phyloP scores from a whole-genome alignment of 2,797 vertebrate genomes.

The Notamacropus eugenii region DNA sequence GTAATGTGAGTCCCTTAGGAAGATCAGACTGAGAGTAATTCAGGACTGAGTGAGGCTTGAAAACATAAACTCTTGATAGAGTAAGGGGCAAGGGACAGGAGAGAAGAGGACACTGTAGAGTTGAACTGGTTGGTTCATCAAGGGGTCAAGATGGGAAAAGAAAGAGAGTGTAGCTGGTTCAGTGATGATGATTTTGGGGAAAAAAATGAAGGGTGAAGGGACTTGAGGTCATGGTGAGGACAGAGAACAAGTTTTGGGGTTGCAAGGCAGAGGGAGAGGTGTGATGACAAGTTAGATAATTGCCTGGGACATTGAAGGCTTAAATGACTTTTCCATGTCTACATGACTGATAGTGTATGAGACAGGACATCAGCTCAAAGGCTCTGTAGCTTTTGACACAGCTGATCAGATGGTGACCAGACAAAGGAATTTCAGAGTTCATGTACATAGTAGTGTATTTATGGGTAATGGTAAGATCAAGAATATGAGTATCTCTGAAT shows the following conservation, averaged over 20 bases:
- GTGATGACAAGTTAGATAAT: not conserved
- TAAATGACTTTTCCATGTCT: not conserved
- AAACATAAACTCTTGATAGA: too few relatives aligned
- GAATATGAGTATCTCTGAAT: not conserved
- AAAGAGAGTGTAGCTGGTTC: not conserved
- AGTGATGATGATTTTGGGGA: not conserved
- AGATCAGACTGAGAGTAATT: too few relatives aligned
- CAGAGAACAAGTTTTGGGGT: not conserved
- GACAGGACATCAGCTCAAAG: not conserved
- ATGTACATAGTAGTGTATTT: not conserved
- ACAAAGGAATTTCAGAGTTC: not conserved
- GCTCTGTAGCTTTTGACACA: not conserved
- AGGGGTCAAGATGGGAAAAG: not conserved
- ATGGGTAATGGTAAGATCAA: not conserved
- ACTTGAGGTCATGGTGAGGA: not conserved
- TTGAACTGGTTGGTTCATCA: not conserved
- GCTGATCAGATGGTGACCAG: not conserved
- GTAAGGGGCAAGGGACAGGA: not conserved
- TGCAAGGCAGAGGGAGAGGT: not conserved
- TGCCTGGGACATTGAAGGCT: not conserved
- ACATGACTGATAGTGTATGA: not conserved
- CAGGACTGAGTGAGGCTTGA: too few relatives aligned
- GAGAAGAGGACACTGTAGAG: not conserved
- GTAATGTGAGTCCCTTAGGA: too few relatives aligned
- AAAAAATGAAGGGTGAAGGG: not conserved